Evolutionary conservation across 1,140 invertebrate genomes (phyloP).

Genomic region (Drosophila tropicalis): DNA sequence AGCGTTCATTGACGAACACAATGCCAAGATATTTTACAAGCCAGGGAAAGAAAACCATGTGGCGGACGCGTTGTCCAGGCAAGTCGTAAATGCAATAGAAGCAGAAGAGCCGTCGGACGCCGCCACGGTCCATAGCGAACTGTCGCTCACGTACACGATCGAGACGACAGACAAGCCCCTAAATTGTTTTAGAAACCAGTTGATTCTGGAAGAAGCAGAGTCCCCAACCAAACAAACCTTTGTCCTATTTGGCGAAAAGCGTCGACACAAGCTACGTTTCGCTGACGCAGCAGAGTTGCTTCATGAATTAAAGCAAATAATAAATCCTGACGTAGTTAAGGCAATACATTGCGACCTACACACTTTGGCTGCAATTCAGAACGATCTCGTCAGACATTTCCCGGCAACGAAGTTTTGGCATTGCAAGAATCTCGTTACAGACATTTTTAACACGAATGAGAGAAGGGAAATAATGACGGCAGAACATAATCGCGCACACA

Average conservation of each 20-base stretch:
- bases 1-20: constrained; percentile 15
- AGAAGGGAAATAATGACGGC: no score
- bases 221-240: background rate
- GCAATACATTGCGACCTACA: no score
- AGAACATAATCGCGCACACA: no score
- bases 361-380: no score
- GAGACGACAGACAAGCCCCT: background rate
- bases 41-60: background rate
- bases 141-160: background rate
- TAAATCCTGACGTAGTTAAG: no score
- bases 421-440: no score
- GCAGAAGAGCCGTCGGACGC: background rate
- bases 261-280: background rate
- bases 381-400: no score
- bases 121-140: no score
- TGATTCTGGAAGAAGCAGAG: background rate
- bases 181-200: background rate
- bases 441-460: no score
- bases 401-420: no score
- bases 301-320: no score
- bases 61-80: background rate
- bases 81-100: background rate
- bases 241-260: background rate
- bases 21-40: background rate
- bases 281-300: no score